A percentile compares a stretch with the other conserved stretches of the same genome.
phyloP scores from a whole-genome alignment of 1,140 invertebrate genomes.

The Sogatella furcifera region DNA sequence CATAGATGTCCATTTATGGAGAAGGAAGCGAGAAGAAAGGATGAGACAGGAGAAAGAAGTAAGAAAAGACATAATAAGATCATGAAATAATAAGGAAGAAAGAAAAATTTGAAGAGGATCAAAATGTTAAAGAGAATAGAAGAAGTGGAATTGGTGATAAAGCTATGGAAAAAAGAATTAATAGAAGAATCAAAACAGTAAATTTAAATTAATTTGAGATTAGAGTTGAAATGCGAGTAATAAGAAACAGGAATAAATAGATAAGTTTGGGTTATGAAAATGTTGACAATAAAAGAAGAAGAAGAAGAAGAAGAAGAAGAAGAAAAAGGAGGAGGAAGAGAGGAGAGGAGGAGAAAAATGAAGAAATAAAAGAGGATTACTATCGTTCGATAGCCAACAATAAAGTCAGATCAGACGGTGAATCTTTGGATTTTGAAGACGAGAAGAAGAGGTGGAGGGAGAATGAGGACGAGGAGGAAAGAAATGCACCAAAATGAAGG shows the following conservation, averaged over 20 bases:
- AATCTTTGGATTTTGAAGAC: constrained; percentile 1
- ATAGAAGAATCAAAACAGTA: too few species aligned
- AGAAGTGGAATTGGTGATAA: not conserved
- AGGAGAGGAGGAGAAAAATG: not conserved
- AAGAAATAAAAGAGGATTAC: constrained; percentile 1
- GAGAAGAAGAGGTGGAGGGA: not conserved
- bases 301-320: not conserved
- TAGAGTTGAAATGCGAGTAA: not conserved
- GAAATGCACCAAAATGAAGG: not conserved
- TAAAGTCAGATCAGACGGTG: constrained; percentile 9
- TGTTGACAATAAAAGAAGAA: not conserved
- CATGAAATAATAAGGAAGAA: too few species aligned
- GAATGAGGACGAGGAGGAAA: constrained; percentile 1
- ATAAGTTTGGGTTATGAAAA: not conserved
- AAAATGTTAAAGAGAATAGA: too few species aligned
- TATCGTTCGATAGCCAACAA: not conserved
- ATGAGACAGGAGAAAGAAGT: too few species aligned
- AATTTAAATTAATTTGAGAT: too few species aligned
- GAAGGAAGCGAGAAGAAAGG: too few species aligned
- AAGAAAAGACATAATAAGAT: too few species aligned
- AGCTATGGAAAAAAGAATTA: too few species aligned
- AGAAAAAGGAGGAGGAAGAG: not conserved
- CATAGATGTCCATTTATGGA: too few species aligned
- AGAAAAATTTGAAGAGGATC: too few species aligned
- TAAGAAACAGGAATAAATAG: not conserved